Conservation (phyloP, 2,888 invertebrate species). For the Synanthedon myopaeformis region DNA sequence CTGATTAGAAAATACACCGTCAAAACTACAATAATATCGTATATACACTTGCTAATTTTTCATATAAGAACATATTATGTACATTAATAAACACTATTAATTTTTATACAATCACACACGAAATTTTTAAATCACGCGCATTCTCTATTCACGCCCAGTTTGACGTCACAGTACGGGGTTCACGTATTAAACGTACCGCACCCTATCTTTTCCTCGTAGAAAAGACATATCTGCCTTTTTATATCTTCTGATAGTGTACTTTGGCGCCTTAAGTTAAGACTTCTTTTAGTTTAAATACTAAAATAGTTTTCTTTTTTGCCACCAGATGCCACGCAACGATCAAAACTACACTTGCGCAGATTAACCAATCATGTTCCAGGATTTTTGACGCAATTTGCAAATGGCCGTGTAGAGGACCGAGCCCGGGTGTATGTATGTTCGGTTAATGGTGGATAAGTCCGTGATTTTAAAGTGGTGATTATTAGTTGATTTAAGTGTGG, state of each 20-base stretch:
- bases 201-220: slow-evolving; percentile 35
- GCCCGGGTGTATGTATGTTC: slow-evolving; percentile 60
- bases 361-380: slow-evolving; percentile 57
- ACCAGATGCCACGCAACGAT: slow-evolving; percentile 34
- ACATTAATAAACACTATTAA: too few species aligned
- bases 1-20: too few species aligned
- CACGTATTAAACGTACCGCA: slow-evolving; percentile 59
- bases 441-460: slow-evolving; percentile 59
- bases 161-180: slow-evolving; percentile 68
- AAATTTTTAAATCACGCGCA: slow-evolving; percentile 34
- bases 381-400: slow-evolving; percentile 72
- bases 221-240: slow-evolving; percentile 23
- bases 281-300: slow-evolving; percentile 14
- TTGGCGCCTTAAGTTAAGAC: slow-evolving; percentile 5
- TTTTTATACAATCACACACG: not conserved
- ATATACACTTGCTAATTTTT: too few species aligned
- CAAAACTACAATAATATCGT: too few species aligned
- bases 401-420: slow-evolving; percentile 69
- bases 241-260: slow-evolving; percentile 8
- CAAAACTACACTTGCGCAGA: slow-evolving; percentile 48
- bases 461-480: slow-evolving; percentile 56
- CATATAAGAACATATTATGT: too few species aligned
- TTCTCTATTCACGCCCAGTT: slow-evolving; percentile 63
- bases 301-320: slow-evolving; percentile 22
- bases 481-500: slow-evolving; percentile 52